Evolutionary conservation across 2,797 vertebrate genomes (phyloP), one percentile per base, ranked within the genome.

Genomic region (Phaenicophaeus curvirostris): DNA sequence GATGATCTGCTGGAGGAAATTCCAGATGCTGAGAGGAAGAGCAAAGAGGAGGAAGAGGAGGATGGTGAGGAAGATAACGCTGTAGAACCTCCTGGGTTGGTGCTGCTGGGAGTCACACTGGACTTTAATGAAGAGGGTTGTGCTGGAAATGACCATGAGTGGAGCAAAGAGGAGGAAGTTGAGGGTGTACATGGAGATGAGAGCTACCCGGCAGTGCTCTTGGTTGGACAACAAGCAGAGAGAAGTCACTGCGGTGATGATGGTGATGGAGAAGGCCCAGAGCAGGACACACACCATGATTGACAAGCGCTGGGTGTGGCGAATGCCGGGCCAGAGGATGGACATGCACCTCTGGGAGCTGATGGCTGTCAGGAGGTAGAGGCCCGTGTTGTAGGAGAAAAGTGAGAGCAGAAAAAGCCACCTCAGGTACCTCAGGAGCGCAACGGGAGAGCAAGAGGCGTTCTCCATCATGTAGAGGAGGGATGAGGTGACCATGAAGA

Each of bases 331-430:
- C 61, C 30, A 54, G 55, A 96, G 10, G 23, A 96, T 28, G 0
- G 95, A 97, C 0, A 25, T 2, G 2, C 96, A 97, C 75, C 96
- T 96, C 68, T 97, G 95, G 0, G 85, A 46, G 92, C 97, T 97
- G 35, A 96, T 69, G 57, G 81, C 37, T 0, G 73, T 84, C 54
- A 97, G 85, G 18, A 96, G 41, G 18, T 78, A 87, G 20, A 96
- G 21, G 4, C 72, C 74, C 39, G 31, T 4, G 55, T 85, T 53
- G 58, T 94, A 86, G 69, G 27, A 87, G 66, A 92, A 51, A 1
- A 86, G 58, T 0, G 62, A 88, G 31, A 80, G 53, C 25, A 69
- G 68, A 8, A 87, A 3, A 14, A 93, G 13, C 0, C 4, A 13
- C 41, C 11, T 54, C 42, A 4, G 9, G 46, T 72, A 76, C 4